Evolutionary conservation across 2,113 vertebrate species (phyloP).

Genomic region (Elaphurus davidianus): DNA sequence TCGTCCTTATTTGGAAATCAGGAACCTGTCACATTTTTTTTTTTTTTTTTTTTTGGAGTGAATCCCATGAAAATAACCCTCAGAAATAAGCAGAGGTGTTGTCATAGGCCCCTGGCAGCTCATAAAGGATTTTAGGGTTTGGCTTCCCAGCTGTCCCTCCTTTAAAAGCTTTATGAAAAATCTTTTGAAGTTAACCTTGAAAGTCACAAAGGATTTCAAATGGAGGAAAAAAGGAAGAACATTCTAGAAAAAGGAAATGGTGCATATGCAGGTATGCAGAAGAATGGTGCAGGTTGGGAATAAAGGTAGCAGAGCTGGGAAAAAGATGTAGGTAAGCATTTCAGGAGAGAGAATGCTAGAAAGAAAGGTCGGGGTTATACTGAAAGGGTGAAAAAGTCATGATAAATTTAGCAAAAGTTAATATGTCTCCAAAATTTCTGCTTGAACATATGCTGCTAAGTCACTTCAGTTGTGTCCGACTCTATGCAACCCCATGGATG

Average conservation of each 20-base stretch:
- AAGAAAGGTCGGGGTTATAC: not conserved
- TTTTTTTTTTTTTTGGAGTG: not conserved
- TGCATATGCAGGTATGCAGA: not conserved
- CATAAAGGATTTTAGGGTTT: constrained; percentile 38
- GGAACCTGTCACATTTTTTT: not conserved
- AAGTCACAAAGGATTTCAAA: constrained; percentile 33
- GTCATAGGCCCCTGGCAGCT: not conserved
- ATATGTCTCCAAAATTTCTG: not conserved
- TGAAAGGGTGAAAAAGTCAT: not conserved
- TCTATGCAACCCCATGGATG: fast-evolving
- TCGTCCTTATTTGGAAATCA: not conserved
- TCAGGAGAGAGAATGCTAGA: not conserved
- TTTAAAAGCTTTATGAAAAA: constrained; percentile 6
- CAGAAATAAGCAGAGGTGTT: not conserved
- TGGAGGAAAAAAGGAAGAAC: not conserved
- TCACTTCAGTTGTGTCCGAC: not conserved
- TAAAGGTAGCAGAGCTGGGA: not conserved
- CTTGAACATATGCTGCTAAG: not conserved
- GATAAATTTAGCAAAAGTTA: not conserved
- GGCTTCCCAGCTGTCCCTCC: constrained; percentile 10
- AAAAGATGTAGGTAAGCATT: not conserved
- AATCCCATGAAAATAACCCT: constrained; percentile 12
- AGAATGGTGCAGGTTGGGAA: not conserved
- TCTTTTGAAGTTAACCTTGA: constrained; percentile 49
- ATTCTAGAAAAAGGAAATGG: not conserved